Conservation (phyloP, 2,797 vertebrate species). For the Emydoidea blandingii region DNA sequence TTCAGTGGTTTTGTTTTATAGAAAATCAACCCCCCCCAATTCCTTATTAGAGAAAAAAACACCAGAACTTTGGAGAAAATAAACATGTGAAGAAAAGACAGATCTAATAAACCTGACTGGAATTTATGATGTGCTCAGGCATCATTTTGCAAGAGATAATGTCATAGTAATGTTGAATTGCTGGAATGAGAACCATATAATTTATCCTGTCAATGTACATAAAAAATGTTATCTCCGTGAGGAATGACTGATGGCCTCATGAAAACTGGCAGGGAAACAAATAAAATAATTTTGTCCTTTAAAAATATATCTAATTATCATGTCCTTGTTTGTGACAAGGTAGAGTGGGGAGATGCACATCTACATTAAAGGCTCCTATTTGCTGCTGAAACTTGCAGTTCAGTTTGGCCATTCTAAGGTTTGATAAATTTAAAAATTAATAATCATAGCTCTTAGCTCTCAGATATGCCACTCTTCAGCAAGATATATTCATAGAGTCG, state of each 20-base stretch:
- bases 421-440: neutral
- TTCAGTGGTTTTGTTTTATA: accelerated
- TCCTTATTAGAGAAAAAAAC: constrained; percentile 56
- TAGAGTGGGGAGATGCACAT: neutral
- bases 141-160: constrained; percentile 77
- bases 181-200: constrained; percentile 82
- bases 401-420: neutral
- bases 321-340: constrained; percentile 50
- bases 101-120: constrained; percentile 82
- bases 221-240: constrained; percentile 78
- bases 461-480: neutral
- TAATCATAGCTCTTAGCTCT: constrained; percentile 39
- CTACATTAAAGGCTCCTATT: neutral
- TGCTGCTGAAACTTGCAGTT: constrained; percentile 43
- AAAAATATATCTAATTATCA: constrained; percentile 81
- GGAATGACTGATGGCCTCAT: constrained; percentile 81
- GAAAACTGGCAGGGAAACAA: constrained; percentile 81
- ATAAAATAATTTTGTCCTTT: constrained; percentile 81
- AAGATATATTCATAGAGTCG: neutral
- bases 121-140: constrained; percentile 79
- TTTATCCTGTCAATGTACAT: constrained; percentile 82
- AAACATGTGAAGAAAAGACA: constrained; percentile 78
- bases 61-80: constrained; percentile 75
- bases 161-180: constrained; percentile 82
- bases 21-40: neutral